Percentiles rank a stretch among this genome's conserved stretches.
Evolutionary conservation across 2,888 invertebrate species (phyloP).

Genomic region (Polia nebulosa): DNA sequence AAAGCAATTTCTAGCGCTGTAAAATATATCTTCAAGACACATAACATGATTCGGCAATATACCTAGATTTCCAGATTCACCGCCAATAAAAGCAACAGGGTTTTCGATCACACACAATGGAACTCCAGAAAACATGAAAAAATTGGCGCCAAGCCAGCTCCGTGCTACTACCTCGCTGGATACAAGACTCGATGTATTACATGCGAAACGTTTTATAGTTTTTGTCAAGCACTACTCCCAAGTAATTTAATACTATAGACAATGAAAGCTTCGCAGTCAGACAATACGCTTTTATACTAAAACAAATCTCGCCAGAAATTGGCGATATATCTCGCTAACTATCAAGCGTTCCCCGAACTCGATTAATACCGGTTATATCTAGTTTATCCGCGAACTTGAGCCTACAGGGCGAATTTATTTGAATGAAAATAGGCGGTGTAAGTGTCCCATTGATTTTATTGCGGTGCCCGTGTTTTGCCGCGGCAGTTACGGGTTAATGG

Average conservation of each 20-base stretch:
- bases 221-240: constrained; percentile 73
- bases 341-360: constrained; percentile 59
- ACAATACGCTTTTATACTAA: constrained; percentile 77
- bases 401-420: constrained; percentile 73
- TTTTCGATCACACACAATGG: constrained; percentile 65
- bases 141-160: constrained; percentile 81
- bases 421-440: constrained; percentile 77
- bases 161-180: too few relatives aligned
- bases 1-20: constrained; percentile 27
- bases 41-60: constrained; percentile 45
- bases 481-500: constrained; percentile 79
- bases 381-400: constrained; percentile 72
- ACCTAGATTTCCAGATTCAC: constrained; percentile 46
- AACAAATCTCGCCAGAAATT: constrained; percentile 76
- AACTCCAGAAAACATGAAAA: constrained; percentile 77
- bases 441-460: constrained; percentile 83
- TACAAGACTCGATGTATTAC: constrained; percentile 78
- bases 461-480: constrained; percentile 77
- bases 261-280: constrained; percentile 67
- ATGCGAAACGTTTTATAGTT: constrained; percentile 80
- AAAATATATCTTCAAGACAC: constrained; percentile 42
- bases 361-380: constrained; percentile 72
- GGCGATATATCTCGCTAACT: constrained; percentile 72
- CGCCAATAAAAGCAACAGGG: constrained; percentile 70
- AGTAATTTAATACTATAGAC: constrained; percentile 79